A percentile compares a stretch with the other conserved stretches of the same genome.
These are phyloP conservation scores for Malacoctenus gilli DNA, from an alignment of 2,797 vertebrate species.

Conservation along the genomic window DNA sequence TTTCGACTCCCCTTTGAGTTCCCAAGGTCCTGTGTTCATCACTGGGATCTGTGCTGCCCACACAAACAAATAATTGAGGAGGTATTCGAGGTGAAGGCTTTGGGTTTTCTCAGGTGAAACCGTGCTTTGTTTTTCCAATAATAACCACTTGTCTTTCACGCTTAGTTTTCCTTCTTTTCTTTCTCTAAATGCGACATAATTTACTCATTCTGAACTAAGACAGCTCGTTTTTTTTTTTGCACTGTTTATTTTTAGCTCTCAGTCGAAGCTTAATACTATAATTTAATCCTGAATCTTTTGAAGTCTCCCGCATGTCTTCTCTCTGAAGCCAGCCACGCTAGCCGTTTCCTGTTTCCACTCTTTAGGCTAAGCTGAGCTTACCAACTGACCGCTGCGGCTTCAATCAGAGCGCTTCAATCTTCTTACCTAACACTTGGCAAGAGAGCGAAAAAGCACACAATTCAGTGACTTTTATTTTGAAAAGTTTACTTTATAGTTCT, in stretches of 20 bases:
- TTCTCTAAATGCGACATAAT: no score
- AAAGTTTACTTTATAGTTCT: no score
- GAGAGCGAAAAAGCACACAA: neutral
- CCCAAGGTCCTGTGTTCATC: slow-evolving; percentile 70
- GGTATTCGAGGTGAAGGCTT: slow-evolving; percentile 21
- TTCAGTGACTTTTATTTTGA: no score
- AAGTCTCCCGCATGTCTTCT: neutral
- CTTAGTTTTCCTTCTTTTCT: no score
- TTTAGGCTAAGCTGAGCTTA: slow-evolving; percentile 7
- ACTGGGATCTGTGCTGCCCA: slow-evolving; percentile 71
- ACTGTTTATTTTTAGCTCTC: no score
- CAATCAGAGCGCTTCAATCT: neutral
- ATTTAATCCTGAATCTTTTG: no score
- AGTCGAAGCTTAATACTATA: no score
- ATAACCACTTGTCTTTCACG: slow-evolving; percentile 16
- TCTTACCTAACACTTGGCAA: neutral
- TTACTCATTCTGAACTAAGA: no score
- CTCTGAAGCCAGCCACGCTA: neutral
- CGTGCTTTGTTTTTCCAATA: no score
- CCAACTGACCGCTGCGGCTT: neutral
- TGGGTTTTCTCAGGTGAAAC: slow-evolving; percentile 30
- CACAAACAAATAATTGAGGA: slow-evolving; percentile 32
- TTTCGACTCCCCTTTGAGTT: slow-evolving; percentile 59
- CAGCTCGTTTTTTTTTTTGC: no score
- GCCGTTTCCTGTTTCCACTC: neutral